Conservation (phyloP, 2,888 invertebrate genomes). For the Phymatocera aterrima region DNA sequence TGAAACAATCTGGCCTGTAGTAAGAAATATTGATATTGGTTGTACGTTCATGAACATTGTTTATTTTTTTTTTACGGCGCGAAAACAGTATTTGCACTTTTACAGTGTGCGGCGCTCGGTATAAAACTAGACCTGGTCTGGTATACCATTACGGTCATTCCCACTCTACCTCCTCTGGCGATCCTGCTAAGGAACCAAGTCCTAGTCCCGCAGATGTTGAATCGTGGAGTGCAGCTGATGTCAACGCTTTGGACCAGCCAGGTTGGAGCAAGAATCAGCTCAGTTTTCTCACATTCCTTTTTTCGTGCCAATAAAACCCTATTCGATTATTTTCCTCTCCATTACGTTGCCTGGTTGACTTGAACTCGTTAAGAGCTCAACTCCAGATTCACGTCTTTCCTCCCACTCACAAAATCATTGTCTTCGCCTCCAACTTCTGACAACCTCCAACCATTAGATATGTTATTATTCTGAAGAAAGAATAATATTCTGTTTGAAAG, state of each 20-base stretch:
- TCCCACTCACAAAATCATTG: slow-evolving; percentile 30
- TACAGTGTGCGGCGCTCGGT: slow-evolving; percentile 95
- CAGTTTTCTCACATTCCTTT: slow-evolving; percentile 76
- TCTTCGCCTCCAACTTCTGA: slow-evolving; percentile 21
- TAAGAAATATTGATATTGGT: slow-evolving; percentile 51
- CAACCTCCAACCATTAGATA: slow-evolving; percentile 21
- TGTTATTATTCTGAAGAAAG: too few relatives aligned
- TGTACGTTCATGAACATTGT: slow-evolving; percentile 65
- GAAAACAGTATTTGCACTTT: slow-evolving; percentile 75
- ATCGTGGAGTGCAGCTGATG: slow-evolving; percentile 74
- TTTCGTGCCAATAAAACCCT: slow-evolving; percentile 58
- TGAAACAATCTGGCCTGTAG: slow-evolving; percentile 61
- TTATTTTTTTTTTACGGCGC: slow-evolving; percentile 72
- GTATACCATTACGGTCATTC: slow-evolving; percentile 97
- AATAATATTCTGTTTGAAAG: background rate
- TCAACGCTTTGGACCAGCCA: slow-evolving; percentile 75
- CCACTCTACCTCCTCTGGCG: slow-evolving; percentile 79
- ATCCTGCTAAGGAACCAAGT: slow-evolving; percentile 75
- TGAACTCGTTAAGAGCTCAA: slow-evolving; percentile 40
- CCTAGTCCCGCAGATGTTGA: slow-evolving; percentile 75
- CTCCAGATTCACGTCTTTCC: slow-evolving; percentile 40
- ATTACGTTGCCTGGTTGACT: slow-evolving; percentile 57
- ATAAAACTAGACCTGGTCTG: slow-evolving; percentile 97
- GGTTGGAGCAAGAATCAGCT: slow-evolving; percentile 78
- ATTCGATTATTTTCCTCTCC: slow-evolving; percentile 72